Evolutionary conservation across 92 coral and sea anemone species (phyloP), one percentile per base, ranked within the genome.

Genomic region (Desmophyllum pertusum): DNA sequence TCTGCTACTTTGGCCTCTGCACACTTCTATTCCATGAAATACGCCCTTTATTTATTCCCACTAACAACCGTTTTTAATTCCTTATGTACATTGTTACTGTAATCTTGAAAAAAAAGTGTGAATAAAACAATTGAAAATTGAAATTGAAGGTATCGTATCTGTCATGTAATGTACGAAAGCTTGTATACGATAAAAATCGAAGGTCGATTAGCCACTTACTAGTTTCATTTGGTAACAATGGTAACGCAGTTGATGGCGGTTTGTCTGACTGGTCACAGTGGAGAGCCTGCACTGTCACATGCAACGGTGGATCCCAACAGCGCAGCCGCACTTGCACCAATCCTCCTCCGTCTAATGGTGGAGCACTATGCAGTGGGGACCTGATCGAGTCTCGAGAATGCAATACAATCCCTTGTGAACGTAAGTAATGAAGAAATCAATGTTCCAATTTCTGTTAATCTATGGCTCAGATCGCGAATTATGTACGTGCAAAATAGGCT

Each of bases 261-360:
- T 67, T 19, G 41, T 33, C 73, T 21, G 41, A 33, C 40, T 67
- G 73, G 73, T 38, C 40, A 67, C 11, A n/a, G 0, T 33, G 43
- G 41, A 43, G 73, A 3, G 73, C 40, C 40, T 67, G 73, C 10
- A 67, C 43, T 67, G 43, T 3, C 9, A 67, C 73, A 67, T 67
- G 73, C n/a, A 43, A 43, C 43, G 73, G 73, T 67, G 73, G 73
- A 67, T 6, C 40, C 40, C 73, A 67, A 38, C 73, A 67, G 73
- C 43, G 40, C 27, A 33, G 41, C 6, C 40, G 73, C 40, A 30
- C 41, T 38, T 67, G 73, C 43, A 67, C 73, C 73, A 67, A 67
- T 67, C 73, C 73, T 30, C 41, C 73, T 33, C 73, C 73, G 23
- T 38, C 40, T 17, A 33, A 17, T 35, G 73, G 73, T 67, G 73